Conservation (phyloP, 2,113 vertebrate species). For the Lagopus muta region DNA sequence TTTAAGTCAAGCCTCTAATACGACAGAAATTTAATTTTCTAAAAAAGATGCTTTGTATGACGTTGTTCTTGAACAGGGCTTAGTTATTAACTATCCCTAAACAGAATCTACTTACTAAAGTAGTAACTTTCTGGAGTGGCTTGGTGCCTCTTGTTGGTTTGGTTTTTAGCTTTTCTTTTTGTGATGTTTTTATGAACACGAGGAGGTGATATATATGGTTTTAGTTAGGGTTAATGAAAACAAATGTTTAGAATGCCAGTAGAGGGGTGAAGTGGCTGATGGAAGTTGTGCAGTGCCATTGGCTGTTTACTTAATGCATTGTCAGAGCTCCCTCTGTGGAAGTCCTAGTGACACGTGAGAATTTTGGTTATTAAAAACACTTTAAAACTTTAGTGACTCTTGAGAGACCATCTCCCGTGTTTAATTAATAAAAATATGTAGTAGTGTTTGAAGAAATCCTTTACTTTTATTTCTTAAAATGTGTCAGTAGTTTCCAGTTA, state of each 20-base stretch:
- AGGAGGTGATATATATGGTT: not conserved
- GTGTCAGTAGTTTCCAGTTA: not conserved
- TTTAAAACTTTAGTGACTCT: not conserved
- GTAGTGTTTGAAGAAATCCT: not conserved
- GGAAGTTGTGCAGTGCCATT: not conserved
- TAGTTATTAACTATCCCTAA: not conserved
- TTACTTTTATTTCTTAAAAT: not conserved
- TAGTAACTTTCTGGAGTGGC: not conserved
- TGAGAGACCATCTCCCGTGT: not conserved
- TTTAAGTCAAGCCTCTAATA: not conserved
- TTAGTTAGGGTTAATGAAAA: not conserved
- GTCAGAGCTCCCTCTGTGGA: not conserved
- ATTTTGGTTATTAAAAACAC: not conserved
- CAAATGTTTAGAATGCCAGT: not conserved
- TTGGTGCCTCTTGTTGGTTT: not conserved
- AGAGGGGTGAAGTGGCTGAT: not conserved
- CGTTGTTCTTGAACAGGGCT: not conserved
- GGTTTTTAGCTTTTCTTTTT: not conserved
- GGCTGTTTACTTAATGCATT: not conserved
- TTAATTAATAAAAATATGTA: not conserved
- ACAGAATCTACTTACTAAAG: not conserved
- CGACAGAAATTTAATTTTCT: not conserved
- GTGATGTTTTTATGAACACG: not conserved
- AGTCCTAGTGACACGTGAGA: not conserved
- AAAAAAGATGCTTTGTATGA: not conserved